These are phyloP conservation scores for Acanthoscelides obtectus DNA, from an alignment of 2,888 invertebrate genomes.

Conservation along the genomic window DNA sequence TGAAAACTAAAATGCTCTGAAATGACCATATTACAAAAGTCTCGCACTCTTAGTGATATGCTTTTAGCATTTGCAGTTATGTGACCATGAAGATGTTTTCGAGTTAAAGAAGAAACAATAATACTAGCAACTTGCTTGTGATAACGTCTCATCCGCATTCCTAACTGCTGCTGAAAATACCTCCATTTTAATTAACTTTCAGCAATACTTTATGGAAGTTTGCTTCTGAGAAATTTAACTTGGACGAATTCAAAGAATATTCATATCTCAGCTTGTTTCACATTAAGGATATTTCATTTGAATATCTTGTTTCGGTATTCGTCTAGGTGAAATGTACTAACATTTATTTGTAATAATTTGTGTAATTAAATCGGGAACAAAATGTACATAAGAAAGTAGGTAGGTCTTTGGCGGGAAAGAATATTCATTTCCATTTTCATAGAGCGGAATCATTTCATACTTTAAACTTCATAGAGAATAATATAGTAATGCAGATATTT, in stretches of 20 bases:
- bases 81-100: too few species aligned
- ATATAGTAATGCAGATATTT: too few species aligned
- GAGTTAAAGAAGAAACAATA: too few species aligned
- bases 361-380: not conserved
- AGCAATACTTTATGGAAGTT: not conserved
- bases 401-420: too few species aligned
- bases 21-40: too few species aligned
- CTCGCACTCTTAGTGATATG: too few species aligned
- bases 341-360: not conserved
- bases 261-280: not conserved
- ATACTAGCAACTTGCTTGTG: too few species aligned
- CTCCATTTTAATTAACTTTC: not conserved
- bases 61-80: too few species aligned
- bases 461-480: too few species aligned
- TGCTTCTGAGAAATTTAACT: not conserved
- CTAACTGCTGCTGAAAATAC: not conserved
- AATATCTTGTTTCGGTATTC: not conserved
- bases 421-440: too few species aligned
- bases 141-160: not conserved
- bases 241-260: not conserved
- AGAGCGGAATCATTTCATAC: too few species aligned
- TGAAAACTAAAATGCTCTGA: too few species aligned
- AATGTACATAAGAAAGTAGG: not conserved
- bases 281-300: not conserved
- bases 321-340: not conserved